phyloP scores from a whole-genome alignment of 2,888 invertebrate species.

The Diarsia rubi region DNA sequence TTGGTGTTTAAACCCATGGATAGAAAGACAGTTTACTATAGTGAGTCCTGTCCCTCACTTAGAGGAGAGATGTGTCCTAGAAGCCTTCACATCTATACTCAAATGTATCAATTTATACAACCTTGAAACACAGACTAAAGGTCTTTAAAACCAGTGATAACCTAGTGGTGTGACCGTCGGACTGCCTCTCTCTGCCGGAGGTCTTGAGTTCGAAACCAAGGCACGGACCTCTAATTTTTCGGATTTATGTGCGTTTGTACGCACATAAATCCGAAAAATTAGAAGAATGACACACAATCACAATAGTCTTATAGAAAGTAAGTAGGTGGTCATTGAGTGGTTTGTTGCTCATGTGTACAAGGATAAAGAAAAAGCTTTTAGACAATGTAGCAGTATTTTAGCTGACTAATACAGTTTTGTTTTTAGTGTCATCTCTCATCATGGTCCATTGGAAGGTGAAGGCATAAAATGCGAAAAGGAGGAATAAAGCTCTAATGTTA shows the following conservation, averaged over 20 bases:
- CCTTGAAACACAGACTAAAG: background rate
- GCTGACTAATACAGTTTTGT: background rate
- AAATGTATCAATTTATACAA: background rate
- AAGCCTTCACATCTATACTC: background rate
- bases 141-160: no score
- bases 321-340: no score
- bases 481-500: background rate
- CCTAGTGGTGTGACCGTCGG: no score
- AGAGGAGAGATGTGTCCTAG: background rate
- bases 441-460: background rate
- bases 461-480: background rate
- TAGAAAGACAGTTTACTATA: background rate
- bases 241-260: no score
- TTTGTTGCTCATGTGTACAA: background rate
- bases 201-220: no score
- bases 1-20: background rate
- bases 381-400: background rate
- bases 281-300: background rate
- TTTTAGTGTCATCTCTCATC: background rate
- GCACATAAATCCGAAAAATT: no score
- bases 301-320: background rate
- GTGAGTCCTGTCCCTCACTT: background rate
- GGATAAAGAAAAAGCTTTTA: background rate
- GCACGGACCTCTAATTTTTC: no score
- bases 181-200: no score